A percentile compares a stretch with the other conserved stretches of the same genome.
Evolutionary conservation across 2,113 vertebrate species (phyloP).

Genomic region (Podocnemis expansa): DNA sequence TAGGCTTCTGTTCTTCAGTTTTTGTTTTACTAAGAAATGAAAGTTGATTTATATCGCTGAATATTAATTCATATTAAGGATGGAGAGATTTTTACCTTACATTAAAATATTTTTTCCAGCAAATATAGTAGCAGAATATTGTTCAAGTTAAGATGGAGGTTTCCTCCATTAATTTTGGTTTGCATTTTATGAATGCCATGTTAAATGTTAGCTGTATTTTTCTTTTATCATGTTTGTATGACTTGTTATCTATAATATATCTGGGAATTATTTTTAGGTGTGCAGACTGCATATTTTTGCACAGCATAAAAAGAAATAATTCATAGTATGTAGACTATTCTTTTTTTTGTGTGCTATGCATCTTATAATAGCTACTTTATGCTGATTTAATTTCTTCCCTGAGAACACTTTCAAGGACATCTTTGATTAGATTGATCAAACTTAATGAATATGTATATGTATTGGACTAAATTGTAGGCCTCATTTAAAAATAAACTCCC

Average conservation of each 20-base stretch:
- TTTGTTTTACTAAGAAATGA: not conserved
- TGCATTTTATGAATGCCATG: not conserved
- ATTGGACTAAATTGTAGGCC: slow-evolving; percentile 65
- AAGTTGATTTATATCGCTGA: not conserved
- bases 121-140: not conserved
- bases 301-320: not conserved
- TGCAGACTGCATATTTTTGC: not conserved
- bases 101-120: not conserved
- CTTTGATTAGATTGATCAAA: slow-evolving; percentile 74
- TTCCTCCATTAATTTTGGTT: not conserved
- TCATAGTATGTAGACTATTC: slow-evolving; percentile 10
- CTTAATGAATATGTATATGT: slow-evolving; percentile 75
- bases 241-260: not conserved
- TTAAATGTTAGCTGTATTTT: not conserved
- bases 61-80: not conserved
- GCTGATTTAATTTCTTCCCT: slow-evolving; percentile 63
- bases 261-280: not conserved
- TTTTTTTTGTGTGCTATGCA: slow-evolving; percentile 15
- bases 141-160: not conserved
- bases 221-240: not conserved
- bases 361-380: slow-evolving; percentile 59
- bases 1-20: not conserved
- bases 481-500: slow-evolving; percentile 73
- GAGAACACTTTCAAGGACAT: slow-evolving; percentile 68
- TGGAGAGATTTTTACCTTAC: not conserved